These are phyloP conservation scores for Lates japonicus DNA, from an alignment of 2,797 vertebrate genomes.

Conservation along the genomic window DNA sequence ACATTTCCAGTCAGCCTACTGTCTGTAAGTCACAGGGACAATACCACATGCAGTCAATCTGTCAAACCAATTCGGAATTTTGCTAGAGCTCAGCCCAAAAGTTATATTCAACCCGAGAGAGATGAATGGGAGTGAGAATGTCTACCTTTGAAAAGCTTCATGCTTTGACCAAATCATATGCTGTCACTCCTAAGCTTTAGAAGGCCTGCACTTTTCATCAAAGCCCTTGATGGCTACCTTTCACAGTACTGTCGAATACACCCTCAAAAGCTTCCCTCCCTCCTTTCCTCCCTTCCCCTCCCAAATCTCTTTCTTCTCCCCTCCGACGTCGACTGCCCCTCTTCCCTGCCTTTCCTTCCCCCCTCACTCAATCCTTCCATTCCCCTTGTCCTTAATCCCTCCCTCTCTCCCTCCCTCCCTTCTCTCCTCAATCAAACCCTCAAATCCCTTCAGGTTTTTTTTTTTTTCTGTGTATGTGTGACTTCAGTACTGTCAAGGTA, in stretches of 20 bases:
- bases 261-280: conserved; percentile 83
- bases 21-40: conserved; percentile 76
- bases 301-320: conserved; percentile 83
- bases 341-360: conserved; percentile 49
- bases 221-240: conserved; percentile 86
- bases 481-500: conserved; percentile 82
- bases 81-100: conserved; percentile 78
- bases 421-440: conserved; percentile 80
- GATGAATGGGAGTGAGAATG: conserved; percentile 81
- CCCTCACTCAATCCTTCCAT: conserved; percentile 76
- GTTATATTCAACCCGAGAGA: conserved; percentile 76
- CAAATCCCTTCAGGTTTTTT: conserved; percentile 78
- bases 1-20: conserved; percentile 62
- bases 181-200: conserved; percentile 86
- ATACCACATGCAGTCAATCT: conserved; percentile 77
- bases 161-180: conserved; percentile 88
- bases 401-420: conserved; percentile 59
- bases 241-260: conserved; percentile 83
- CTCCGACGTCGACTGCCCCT: conserved; percentile 72
- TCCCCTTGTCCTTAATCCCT: conserved; percentile 81
- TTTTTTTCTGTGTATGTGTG: conserved; percentile 63
- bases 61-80: conserved; percentile 80
- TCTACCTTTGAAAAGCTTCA: conserved; percentile 85
- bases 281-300: conserved; percentile 76
- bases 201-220: conserved; percentile 87